Evolutionary conservation across 2,888 invertebrate genomes (phyloP).

Genomic region (Hyppa rectilinea): DNA sequence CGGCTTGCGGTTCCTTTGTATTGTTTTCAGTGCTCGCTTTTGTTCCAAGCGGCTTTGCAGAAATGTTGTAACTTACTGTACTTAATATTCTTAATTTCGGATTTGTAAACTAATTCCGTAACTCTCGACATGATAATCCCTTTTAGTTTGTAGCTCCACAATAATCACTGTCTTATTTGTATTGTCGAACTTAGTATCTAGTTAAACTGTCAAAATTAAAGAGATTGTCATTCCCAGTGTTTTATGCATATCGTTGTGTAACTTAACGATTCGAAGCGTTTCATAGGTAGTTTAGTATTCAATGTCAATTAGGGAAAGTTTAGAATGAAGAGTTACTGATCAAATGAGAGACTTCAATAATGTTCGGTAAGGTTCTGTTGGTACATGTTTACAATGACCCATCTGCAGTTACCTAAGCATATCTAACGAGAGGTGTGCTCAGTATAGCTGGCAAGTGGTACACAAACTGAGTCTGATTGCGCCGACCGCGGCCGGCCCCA

Average conservation of each 20-base stretch:
- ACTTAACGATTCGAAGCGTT: neutral
- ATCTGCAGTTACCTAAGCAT: neutral
- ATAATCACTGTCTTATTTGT: neutral
- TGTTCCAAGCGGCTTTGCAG: conserved; percentile 24
- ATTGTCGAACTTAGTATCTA: neutral
- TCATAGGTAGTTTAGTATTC: neutral
- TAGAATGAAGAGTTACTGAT: neutral
- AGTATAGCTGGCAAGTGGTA: neutral
- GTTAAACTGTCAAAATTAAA: neutral
- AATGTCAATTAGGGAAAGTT: neutral
- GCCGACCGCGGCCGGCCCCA: conserved; percentile 33
- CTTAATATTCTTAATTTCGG: neutral
- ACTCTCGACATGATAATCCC: too few species aligned
- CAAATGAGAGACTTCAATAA: neutral
- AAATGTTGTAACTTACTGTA: conserved; percentile 6
- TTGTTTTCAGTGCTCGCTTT: conserved; percentile 17
- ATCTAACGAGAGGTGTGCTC: neutral
- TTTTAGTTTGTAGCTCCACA: neutral
- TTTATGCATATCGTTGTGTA: neutral
- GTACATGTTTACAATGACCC: neutral
- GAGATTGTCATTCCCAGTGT: neutral
- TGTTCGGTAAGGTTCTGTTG: too few species aligned
- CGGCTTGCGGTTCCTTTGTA: conserved; percentile 34
- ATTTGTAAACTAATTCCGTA: neutral
- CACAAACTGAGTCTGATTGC: conserved; percentile 56